These are phyloP conservation scores for Oceanites oceanicus DNA, from an alignment of 2,113 vertebrate species.

Conservation along the genomic window DNA sequence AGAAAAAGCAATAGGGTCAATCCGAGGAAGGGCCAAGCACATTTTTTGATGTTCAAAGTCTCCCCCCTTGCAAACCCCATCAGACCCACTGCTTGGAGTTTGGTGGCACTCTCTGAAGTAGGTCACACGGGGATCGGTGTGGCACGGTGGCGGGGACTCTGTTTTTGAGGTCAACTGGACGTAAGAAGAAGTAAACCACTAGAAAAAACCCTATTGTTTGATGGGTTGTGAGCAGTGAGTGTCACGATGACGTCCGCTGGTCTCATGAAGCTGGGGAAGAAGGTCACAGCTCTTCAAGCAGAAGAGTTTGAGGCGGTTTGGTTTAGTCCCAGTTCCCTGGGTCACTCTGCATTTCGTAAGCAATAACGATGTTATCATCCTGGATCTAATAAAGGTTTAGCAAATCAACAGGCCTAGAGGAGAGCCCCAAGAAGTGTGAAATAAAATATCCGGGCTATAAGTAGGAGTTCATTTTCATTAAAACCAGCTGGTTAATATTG, in stretches of 20 bases:
- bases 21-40: not conserved
- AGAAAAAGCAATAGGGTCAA: accelerated
- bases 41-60: not conserved
- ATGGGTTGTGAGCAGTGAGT: not conserved
- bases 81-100: not conserved
- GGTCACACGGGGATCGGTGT: not conserved
- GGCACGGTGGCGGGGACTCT: not conserved
- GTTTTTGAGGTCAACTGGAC: not conserved
- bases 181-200: not conserved
- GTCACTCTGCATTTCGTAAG: not conserved
- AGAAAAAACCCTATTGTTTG: not conserved
- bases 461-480: constrained; percentile 27
- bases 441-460: constrained; percentile 10
- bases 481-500: constrained; percentile 40
- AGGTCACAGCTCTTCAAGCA: not conserved
- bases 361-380: not conserved
- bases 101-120: not conserved
- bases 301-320: not conserved
- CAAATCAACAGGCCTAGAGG: not conserved
- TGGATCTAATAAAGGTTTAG: constrained; percentile 9
- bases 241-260: accelerated
- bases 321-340: not conserved
- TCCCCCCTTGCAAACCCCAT: accelerated
- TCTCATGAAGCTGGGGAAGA: not conserved
- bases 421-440: constrained; percentile 3